phyloP scores from a whole-genome alignment of 1,140 invertebrate species.

The Theocolax elegans region DNA sequence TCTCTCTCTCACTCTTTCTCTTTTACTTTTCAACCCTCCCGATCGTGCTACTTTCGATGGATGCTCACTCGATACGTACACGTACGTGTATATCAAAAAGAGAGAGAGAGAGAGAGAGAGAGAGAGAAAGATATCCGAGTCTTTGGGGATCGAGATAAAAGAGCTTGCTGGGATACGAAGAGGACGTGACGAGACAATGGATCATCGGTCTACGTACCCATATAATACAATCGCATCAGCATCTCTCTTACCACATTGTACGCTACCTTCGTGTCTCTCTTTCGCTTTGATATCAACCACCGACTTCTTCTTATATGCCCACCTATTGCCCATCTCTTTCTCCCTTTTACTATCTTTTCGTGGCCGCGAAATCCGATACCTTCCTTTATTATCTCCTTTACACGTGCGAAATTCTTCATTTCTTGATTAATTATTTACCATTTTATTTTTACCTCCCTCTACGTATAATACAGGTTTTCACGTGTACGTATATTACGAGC shows the following conservation, averaged over 20 bases:
- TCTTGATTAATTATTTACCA: not conserved
- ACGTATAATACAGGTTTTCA: no score
- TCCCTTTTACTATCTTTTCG: not conserved
- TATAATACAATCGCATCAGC: constrained; percentile 70
- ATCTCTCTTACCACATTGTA: constrained; percentile 51
- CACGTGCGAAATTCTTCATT: not conserved
- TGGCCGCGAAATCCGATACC: constrained; percentile 30
- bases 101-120: constrained; percentile 5
- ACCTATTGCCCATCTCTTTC: constrained; percentile 32
- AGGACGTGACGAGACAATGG: constrained; percentile 69
- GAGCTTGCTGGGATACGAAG: constrained; percentile 45
- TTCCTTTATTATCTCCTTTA: not conserved
- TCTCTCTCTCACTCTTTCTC: constrained; percentile 3
- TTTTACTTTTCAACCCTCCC: no score
- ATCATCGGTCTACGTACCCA: constrained; percentile 60
- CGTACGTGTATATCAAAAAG: constrained; percentile 44
- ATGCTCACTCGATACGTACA: constrained; percentile 66
- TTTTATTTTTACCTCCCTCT: no score
- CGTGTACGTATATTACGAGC: not conserved
- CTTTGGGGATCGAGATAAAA: constrained; percentile 67
- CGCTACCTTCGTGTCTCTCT: constrained; percentile 59
- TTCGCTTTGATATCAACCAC: constrained; percentile 62
- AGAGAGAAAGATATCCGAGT: constrained; percentile 32
- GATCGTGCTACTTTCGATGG: constrained; percentile 66
- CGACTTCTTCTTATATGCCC: constrained; percentile 63